Conservation (phyloP, 2,797 vertebrate genomes). For the Hyperoplus lanceolatus region DNA sequence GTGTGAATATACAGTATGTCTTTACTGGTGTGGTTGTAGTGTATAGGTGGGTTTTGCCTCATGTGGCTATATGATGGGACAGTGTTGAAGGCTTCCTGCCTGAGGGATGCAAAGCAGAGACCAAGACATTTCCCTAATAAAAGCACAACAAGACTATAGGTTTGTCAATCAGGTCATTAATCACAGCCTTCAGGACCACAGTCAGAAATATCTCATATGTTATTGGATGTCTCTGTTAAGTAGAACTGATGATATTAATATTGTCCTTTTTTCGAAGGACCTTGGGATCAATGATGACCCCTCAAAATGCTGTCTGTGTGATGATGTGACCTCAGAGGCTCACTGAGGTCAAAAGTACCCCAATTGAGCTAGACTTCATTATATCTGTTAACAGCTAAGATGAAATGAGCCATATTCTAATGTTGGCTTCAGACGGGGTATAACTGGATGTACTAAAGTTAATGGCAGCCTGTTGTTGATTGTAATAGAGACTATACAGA, state of each 20-base stretch:
- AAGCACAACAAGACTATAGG: constrained; percentile 38
- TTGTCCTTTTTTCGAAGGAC: constrained; percentile 20
- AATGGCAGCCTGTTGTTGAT: not conserved
- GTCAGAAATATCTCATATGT: constrained; percentile 40
- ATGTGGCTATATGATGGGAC: constrained; percentile 56
- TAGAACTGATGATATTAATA: constrained; percentile 57
- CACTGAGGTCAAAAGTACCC: not conserved
- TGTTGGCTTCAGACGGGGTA: not conserved
- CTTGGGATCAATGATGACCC: constrained; percentile 59
- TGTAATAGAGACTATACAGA: not conserved
- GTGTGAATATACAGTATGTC: not conserved
- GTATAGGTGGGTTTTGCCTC: not conserved
- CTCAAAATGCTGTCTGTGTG: constrained; percentile 17
- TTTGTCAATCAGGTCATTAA: constrained; percentile 80
- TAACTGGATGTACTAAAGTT: not conserved
- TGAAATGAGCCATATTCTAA: not conserved
- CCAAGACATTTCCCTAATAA: constrained; percentile 57
- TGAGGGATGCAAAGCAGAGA: constrained; percentile 47
- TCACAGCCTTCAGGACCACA: constrained; percentile 69
- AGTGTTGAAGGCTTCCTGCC: constrained; percentile 72
- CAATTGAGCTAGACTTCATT: not conserved
- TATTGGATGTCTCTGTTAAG: constrained; percentile 33
- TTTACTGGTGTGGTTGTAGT: not conserved
- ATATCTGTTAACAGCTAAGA: not conserved
- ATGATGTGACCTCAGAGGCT: not conserved